These are phyloP conservation scores for Miniopterus natalensis DNA, from an alignment of 2,113 vertebrate species.

Conservation along the genomic window DNA sequence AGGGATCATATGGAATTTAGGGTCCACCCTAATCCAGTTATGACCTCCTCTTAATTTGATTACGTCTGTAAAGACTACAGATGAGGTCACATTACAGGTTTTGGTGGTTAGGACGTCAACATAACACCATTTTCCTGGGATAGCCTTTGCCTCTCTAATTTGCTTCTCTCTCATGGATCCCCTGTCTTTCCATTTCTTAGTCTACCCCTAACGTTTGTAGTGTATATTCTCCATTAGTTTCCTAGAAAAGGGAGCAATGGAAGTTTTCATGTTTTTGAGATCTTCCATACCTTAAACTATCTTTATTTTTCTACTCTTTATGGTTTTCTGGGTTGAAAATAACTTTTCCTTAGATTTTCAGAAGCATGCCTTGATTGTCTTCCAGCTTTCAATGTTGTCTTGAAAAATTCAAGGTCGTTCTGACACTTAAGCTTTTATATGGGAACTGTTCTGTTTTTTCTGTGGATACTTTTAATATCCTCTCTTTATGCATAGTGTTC, in stretches of 20 bases:
- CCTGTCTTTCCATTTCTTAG: not conserved
- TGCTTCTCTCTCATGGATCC: not conserved
- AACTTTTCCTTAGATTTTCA: conserved; percentile 12
- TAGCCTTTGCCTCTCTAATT: not conserved
- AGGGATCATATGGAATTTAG: not conserved
- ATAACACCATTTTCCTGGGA: not conserved
- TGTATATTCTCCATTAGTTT: not conserved
- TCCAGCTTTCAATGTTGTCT: not conserved
- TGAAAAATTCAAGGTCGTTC: conserved; percentile 22
- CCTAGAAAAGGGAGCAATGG: not conserved
- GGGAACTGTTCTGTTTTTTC: not conserved
- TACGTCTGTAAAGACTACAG: not conserved
- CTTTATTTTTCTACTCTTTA: not conserved
- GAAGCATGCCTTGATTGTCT: not conserved
- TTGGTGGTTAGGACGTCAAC: not conserved
- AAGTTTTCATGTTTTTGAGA: not conserved
- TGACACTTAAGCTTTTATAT: not conserved
- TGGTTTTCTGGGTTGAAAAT: not conserved
- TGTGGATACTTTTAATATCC: not conserved
- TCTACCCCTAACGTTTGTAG: not conserved
- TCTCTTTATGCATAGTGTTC: not conserved
- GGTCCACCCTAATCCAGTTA: not conserved
- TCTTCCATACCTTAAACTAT: not conserved
- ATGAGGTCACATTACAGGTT: not conserved
- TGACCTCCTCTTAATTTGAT: not conserved